Evolutionary conservation across 2,113 vertebrate species (phyloP).

Genomic region (Epinephelus cyanopodus): DNA sequence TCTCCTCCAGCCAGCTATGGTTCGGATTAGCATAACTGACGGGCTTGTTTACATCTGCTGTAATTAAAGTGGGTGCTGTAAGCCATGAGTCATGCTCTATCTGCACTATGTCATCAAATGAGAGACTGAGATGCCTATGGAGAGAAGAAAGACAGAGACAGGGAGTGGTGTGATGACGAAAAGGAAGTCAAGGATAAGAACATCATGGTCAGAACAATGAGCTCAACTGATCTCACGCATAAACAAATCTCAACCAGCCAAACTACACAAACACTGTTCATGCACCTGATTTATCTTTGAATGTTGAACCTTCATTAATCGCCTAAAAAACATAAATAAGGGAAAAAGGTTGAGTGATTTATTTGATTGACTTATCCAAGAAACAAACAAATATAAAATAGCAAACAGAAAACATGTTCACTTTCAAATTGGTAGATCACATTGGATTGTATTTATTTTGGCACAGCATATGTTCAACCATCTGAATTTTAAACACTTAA

Average conservation of each 20-base stretch:
- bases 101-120: conserved; percentile 63
- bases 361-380: not conserved
- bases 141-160: conserved; percentile 15
- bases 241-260: not conserved
- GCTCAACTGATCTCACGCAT: not conserved
- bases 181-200: not conserved
- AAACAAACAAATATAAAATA: not conserved
- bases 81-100: conserved; percentile 78
- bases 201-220: conserved; percentile 43
- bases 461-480: not conserved
- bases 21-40: conserved; percentile 77
- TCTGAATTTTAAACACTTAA: not conserved
- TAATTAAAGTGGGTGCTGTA: conserved; percentile 71
- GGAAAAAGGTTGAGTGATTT: not conserved
- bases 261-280: not conserved
- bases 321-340: not conserved
- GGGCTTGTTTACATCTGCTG: conserved; percentile 77
- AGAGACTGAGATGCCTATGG: conserved; percentile 41
- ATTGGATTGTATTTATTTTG: not conserved
- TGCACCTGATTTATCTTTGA: not conserved
- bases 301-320: not conserved
- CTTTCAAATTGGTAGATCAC: not conserved
- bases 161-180: not conserved
- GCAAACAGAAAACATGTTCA: no score
- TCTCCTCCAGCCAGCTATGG: conserved; percentile 62